A percentile compares a stretch with the other conserved stretches of the same genome.
Evolutionary conservation across 2,888 invertebrate genomes (phyloP).

Genomic region (Orthonychiurus folsomi): DNA sequence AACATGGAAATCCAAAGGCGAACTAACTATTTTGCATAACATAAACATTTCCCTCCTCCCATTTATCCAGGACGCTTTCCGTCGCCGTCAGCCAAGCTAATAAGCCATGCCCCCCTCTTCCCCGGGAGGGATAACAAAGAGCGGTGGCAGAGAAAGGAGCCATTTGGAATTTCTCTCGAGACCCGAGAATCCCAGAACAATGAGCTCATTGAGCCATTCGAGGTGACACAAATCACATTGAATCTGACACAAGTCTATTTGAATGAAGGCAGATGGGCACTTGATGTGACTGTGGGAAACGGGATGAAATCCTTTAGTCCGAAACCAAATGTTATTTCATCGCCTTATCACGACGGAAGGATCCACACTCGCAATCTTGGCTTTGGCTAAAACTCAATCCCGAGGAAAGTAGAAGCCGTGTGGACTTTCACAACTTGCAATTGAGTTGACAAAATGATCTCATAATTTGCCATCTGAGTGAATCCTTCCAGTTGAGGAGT

Average conservation of each 20-base stretch:
- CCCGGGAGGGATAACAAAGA: too few relatives aligned
- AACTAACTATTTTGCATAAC: too few relatives aligned
- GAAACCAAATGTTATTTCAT: slow-evolving; percentile 1
- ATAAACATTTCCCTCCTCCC: too few relatives aligned
- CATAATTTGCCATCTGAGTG: not conserved
- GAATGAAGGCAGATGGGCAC: not conserved
- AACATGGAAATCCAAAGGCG: too few relatives aligned
- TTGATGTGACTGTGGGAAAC: not conserved
- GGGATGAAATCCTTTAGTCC: not conserved
- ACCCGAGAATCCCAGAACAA: not conserved
- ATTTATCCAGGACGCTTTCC: too few relatives aligned
- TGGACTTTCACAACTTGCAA: not conserved
- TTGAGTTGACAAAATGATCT: not conserved
- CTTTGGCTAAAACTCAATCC: not conserved
- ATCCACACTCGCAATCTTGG: too few relatives aligned
- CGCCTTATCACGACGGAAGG: not conserved
- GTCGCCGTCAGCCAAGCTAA: too few relatives aligned
- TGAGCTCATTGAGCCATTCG: not conserved
- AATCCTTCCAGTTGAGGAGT: not conserved
- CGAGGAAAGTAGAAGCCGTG: not conserved
- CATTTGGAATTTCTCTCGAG: not conserved
- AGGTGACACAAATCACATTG: not conserved
- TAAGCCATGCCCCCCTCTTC: too few relatives aligned
- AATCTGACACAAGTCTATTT: not conserved
- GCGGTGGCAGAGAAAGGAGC: not conserved